Evolutionary conservation across 37 sponge, comb jelly and placozoan genomes (phyloP).

Genomic region (Theonella swinhoei): DNA sequence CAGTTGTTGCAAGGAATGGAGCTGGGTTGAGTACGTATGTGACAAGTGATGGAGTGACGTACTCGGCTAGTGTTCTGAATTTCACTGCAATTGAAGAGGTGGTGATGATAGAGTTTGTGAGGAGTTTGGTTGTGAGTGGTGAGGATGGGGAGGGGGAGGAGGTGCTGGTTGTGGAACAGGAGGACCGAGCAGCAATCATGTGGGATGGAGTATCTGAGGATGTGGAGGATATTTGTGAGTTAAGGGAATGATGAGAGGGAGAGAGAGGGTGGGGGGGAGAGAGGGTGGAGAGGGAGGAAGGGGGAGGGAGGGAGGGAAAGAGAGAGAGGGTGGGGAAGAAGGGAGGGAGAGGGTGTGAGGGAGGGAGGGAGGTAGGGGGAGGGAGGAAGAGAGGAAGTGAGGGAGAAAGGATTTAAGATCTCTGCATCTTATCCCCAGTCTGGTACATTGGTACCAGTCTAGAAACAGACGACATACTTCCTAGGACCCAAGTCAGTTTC

Average conservation of each 20-base stretch:
- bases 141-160: conserved; percentile 13
- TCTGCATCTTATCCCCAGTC: conserved; percentile 49
- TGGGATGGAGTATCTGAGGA: conserved; percentile 67
- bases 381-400: too few species aligned
- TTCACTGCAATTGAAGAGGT: conserved; percentile 26
- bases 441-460: conserved; percentile 76
- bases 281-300: too few species aligned
- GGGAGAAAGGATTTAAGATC: too few species aligned
- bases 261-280: too few species aligned
- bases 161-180: conserved; percentile 12
- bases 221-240: conserved; percentile 73
- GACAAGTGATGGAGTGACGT: conserved; percentile 70
- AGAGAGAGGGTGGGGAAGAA: too few species aligned
- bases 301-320: too few species aligned
- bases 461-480: conserved; percentile 55
- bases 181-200: conserved; percentile 19
- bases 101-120: conserved; percentile 40
- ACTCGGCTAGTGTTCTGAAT: conserved; percentile 63
- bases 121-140: not conserved
- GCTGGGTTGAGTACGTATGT: conserved; percentile 50
- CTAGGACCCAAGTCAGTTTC: conserved; percentile 58
- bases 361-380: too few species aligned
- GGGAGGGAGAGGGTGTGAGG: too few species aligned
- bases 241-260: too few species aligned
- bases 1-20: conserved; percentile 76